Evolutionary conservation across 2,113 vertebrate species (phyloP).

Genomic region (Romanogobio albipinnatus): DNA sequence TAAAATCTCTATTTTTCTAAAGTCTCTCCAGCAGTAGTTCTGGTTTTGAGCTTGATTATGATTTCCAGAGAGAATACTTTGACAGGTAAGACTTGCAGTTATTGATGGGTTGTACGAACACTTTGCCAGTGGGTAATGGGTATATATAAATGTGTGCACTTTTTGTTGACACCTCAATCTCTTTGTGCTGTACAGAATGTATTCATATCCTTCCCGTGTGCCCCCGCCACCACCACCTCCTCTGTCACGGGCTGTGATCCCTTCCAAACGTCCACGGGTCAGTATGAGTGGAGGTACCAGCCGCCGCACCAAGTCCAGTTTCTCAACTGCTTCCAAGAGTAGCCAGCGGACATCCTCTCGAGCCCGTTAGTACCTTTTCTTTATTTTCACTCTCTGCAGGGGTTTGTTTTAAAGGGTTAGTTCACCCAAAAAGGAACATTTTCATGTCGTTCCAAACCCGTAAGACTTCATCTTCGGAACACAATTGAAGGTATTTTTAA

Average conservation of each 20-base stretch:
- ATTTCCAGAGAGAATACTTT: constrained; percentile 89
- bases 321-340: constrained; percentile 80
- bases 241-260: constrained; percentile 82
- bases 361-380: constrained; percentile 63
- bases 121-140: not conserved
- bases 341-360: constrained; percentile 80
- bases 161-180: not conserved
- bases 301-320: constrained; percentile 81
- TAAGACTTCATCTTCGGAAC: too few relatives aligned
- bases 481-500: too few relatives aligned
- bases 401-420: not conserved
- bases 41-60: constrained; percentile 87
- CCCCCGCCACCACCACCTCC: constrained; percentile 80
- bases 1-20: not conserved
- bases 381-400: not conserved
- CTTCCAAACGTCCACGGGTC: constrained; percentile 85
- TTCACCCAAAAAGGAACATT: too few relatives aligned
- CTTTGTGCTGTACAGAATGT: constrained; percentile 73
- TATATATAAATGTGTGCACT: not conserved
- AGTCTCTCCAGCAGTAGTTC: constrained; percentile 72
- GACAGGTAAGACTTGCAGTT: constrained; percentile 77
- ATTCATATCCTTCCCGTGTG: constrained; percentile 82
- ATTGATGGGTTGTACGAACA: not conserved
- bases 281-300: constrained; percentile 80
- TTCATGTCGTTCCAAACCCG: too few relatives aligned